Base-by-base conservation (phyloP, 1,140 invertebrate genomes). In the Drosophila rufa region DNA sequence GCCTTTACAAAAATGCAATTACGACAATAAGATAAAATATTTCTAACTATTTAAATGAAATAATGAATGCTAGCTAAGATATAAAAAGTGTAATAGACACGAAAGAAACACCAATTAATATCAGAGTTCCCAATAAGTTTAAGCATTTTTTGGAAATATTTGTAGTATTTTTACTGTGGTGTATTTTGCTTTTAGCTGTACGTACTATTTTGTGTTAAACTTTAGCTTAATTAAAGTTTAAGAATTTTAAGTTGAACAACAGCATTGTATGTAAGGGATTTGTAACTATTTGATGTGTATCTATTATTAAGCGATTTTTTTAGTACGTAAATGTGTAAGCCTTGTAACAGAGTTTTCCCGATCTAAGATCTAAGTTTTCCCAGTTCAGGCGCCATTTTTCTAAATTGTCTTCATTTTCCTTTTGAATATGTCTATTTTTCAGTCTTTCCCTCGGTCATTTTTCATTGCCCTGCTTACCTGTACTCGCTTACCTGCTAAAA, bases 361-460 rank as follows among this genome's bases (percentile, higher is more conserved):
- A 30, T 30, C 27, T 30, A 30, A 30, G 27, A n/a, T n/a, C n/a
- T n/a, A 6, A 30, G 15, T 15, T 50, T 50, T 22, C 1, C n/a
- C 6, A 51, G 0, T 2, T 9, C 7, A 1, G 14, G 0, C 38
- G 27, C 51, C 66, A 70, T 73, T 71, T 73, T 33, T n/a, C 6
- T 8, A n/a, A 11, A 7, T 48, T 25, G 12, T 53, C 47, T 58
- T 57, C 30, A 74, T 36, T 76, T 65, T 67, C 8, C 27, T 42
- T 46, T 53, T 4, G 0, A 14, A 4, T 6, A 12, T 9, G 11
- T 22, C 22, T 14, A n/a, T 43, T 61, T 60, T 43, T 9, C 43
- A 4, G 7, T 0, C 6, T 14, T 48, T 30, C 2, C 5, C 22
- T 27, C 8, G 22, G 22, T 46, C 7, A 69, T 69, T 71, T 62